Evolutionary conservation across 2,797 vertebrate species (phyloP), one percentile per base, ranked within the genome.

Genomic region (Sebastes vulpes): DNA sequence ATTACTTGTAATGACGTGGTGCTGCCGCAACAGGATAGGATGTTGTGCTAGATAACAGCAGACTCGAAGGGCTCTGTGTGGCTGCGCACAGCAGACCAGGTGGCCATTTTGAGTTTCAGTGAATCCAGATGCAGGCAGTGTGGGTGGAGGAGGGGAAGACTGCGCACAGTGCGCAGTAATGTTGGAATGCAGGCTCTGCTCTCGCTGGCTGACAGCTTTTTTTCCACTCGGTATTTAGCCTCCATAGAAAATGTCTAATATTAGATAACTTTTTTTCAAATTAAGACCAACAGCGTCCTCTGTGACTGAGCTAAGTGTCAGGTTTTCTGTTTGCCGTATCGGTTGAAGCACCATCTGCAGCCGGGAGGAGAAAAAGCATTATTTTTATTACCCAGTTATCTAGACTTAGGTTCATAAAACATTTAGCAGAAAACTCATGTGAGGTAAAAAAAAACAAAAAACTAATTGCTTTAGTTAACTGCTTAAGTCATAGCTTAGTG

Each of bases 101-200:
- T 94, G 90, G 94, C 94, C 95, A 95, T 95, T 95, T 95, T 96
- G 91, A 91, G 91, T 91, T 88, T 94, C 94, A 93, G 84, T 94
- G 87, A 75, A 92, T 92, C 93, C 92, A 93, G 89, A 94, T 92
- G 88, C 91, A 92, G 82, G 20, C 81, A 73, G 73, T 38, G 79
- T 67, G 72, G 2, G 75, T 86, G 89, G 92, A 92, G 88, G 84
- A 85, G 68, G 91, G 89, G 83, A 83, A 65, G 76, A 86, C 76
- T 79, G 85, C 86, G 89, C 84, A 79, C 82, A 42, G 65, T 88
- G 84, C 84, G 88, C 89, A 81, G 80, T 90, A 85, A 85, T 83
- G 82, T 91, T 89, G 93, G 87, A 91, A 91, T 90, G 84, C 89
- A 87, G 74, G 26, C 79, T 88, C 82, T 82, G 69, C 81, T 82